phyloP scores from a whole-genome alignment of 2,797 vertebrate species.

The Sebastes cheni region DNA sequence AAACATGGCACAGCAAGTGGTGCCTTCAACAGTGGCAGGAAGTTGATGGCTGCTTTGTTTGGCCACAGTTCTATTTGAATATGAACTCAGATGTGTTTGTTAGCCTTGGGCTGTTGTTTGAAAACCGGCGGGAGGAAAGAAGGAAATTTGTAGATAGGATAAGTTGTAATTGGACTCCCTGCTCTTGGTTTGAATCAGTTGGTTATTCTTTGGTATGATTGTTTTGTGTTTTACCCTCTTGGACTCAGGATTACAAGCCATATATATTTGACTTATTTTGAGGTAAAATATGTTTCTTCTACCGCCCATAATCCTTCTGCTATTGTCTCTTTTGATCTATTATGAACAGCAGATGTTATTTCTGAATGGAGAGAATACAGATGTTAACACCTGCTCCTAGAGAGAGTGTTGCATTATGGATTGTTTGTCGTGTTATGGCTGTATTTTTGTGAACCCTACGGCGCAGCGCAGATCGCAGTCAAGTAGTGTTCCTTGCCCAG shows the following conservation, averaged over 20 bases:
- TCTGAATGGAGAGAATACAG: background rate
- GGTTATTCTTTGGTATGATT: background rate
- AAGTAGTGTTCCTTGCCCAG: background rate
- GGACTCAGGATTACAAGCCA: background rate
- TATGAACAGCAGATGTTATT: background rate
- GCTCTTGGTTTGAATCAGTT: background rate
- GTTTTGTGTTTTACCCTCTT: background rate
- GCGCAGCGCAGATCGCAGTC: background rate
- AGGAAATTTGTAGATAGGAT: background rate
- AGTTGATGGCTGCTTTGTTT: constrained; percentile 28
- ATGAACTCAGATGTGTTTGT: constrained; percentile 21
- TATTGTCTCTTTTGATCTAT: background rate
- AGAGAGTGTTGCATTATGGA: background rate
- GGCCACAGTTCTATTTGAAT: constrained; percentile 18
- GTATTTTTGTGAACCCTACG: background rate
- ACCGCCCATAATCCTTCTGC: background rate
- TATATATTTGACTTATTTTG: background rate
- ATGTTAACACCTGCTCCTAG: background rate
- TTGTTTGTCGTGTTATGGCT: background rate
- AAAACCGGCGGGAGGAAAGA: background rate
- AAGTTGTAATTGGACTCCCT: background rate
- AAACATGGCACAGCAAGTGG: constrained; percentile 14
- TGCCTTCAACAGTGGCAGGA: constrained; percentile 13
- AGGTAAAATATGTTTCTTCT: background rate
- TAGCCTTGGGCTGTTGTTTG: constrained; percentile 19